Conservation (phyloP, 2,113 vertebrate species). For the Centropus bengalensis region DNA sequence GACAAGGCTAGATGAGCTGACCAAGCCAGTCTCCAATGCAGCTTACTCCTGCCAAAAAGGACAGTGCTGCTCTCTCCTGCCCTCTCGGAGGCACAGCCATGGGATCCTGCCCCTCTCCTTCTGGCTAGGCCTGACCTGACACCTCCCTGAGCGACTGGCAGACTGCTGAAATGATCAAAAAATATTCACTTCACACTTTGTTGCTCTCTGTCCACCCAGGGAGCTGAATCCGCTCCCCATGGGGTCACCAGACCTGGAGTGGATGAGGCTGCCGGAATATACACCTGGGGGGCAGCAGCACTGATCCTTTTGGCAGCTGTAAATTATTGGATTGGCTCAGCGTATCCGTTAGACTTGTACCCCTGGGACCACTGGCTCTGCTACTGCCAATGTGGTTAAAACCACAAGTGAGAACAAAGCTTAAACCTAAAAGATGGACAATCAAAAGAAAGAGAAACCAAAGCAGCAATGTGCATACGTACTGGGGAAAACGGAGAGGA, state of each 20-base stretch:
- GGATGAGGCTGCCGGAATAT: neutral
- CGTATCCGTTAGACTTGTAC: neutral
- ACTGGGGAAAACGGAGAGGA: neutral
- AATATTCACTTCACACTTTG: neutral
- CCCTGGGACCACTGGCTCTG: neutral
- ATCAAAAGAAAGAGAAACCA: neutral
- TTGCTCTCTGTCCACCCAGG: neutral
- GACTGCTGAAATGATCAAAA: neutral
- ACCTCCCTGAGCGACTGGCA: neutral
- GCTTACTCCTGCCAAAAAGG: neutral
- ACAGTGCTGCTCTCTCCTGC: neutral
- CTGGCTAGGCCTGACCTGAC: neutral
- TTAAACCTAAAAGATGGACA: neutral
- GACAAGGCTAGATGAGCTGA: neutral
- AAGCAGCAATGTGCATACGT: neutral
- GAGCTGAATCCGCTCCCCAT: neutral
- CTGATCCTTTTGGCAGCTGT: neutral
- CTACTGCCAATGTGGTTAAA: neutral
- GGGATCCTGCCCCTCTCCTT: neutral
- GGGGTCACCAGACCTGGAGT: neutral
- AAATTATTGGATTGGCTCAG: neutral
- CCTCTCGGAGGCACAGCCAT: accelerated
- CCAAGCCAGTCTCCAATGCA: neutral
- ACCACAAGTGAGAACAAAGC: neutral
- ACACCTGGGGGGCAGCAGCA: neutral